Evolutionary conservation across 1,140 invertebrate species (phyloP).

Genomic region (Brachionus calyciflorus): DNA sequence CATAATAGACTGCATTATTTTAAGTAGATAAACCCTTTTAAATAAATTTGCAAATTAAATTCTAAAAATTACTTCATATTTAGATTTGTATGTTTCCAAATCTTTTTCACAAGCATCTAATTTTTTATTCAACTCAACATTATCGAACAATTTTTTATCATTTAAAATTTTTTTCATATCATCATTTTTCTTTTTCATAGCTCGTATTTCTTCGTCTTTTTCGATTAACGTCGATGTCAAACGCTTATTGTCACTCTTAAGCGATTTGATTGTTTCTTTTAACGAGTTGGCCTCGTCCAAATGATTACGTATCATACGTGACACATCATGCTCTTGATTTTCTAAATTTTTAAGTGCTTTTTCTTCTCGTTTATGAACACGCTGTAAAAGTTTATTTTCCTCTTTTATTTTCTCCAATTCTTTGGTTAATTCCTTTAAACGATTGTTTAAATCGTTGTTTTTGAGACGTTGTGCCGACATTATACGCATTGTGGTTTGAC

Average conservation of each 20-base stretch:
- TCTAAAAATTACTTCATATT: background rate
- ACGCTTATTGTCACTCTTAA: constrained; percentile 27
- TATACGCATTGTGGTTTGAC: background rate
- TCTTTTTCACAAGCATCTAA: constrained; percentile 7
- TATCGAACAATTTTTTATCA: constrained; percentile 44
- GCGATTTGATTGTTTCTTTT: constrained; percentile 8
- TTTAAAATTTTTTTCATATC: constrained; percentile 24
- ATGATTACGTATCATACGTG: constrained; percentile 27
- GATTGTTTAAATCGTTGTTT: constrained; percentile 39
- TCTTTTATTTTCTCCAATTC: constrained; percentile 44
- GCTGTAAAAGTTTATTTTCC: background rate
- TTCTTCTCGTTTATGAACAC: constrained; percentile 37
- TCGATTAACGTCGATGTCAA: constrained; percentile 9
- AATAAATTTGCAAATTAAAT: background rate
- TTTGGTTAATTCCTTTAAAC: constrained; percentile 14
- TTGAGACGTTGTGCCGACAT: constrained; percentile 39
- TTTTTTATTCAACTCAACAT: constrained; percentile 38
- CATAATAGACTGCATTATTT: no score
- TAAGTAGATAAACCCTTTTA: background rate
- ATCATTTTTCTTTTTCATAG: constrained; percentile 28
- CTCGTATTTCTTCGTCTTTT: constrained; percentile 23
- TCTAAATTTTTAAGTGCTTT: constrained; percentile 25
- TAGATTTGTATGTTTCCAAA: background rate
- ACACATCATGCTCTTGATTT: constrained; percentile 26
- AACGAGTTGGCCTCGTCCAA: constrained; percentile 16